Percentiles rank a stretch among this genome's conserved stretches.
These are phyloP conservation scores for Felis chaus DNA, from an alignment of 2,113 vertebrate species.

Conservation along the genomic window DNA sequence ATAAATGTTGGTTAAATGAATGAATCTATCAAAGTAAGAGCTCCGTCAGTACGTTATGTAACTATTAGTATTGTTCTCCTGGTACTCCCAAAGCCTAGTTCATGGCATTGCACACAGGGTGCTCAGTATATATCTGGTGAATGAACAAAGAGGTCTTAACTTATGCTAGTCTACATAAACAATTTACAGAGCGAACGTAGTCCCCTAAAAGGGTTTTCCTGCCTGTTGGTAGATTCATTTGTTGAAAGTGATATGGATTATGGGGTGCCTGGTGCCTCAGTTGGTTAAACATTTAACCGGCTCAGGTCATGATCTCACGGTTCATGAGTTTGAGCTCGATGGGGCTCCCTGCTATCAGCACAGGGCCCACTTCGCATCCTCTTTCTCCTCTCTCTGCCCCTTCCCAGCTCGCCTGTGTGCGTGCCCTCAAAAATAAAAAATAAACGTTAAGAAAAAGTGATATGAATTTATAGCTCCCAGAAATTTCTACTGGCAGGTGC, in stretches of 20 bases:
- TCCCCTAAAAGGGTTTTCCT: background rate
- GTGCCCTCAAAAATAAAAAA: too few relatives aligned
- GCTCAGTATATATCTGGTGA: background rate
- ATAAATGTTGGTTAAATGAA: background rate
- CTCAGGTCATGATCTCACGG: too few relatives aligned
- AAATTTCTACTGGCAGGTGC: background rate
- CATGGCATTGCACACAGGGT: background rate
- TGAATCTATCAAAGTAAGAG: background rate
- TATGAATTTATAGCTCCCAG: background rate
- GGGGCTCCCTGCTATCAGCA: too few relatives aligned
- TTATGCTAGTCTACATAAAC: background rate
- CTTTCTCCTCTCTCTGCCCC: too few relatives aligned
- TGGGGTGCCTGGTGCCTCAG: too few relatives aligned
- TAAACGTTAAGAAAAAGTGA: background rate
- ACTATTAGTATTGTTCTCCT: background rate
- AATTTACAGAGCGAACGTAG: background rate
- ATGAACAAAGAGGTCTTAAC: background rate
- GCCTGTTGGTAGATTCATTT: background rate
- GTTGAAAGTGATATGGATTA: background rate
- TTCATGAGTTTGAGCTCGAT: too few relatives aligned
- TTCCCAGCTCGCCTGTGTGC: too few relatives aligned
- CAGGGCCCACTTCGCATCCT: too few relatives aligned
- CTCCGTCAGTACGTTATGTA: background rate
- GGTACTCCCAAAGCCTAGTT: background rate
- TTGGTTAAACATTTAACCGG: too few relatives aligned